Evolutionary conservation across 30 jellyfish, hydroid and myxozoan genomes (phyloP), one percentile per base, ranked within the genome.

Genomic region (Rhopilema esculentum): DNA sequence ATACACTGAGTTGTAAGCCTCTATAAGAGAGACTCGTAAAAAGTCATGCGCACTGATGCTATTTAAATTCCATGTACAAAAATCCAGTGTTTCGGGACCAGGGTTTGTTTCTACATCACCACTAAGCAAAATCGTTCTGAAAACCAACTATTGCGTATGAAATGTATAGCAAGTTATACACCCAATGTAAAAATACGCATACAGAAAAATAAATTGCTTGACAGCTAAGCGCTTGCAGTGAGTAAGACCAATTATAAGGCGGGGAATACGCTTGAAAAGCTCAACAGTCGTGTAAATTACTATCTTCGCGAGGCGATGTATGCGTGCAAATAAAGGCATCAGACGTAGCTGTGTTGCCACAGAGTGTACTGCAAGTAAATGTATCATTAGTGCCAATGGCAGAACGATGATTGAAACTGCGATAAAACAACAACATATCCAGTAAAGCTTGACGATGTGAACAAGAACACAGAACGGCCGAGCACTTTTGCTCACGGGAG

Each of bases 61-160:
- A 40, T 81, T 79, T 26, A 79, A 16, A 31, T 79, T 81, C 79
- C 91, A 81, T 27, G 85, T 63, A 26, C 92, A 83, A 69, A 82
- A 29, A 69, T 82, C 62, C n/a, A 80, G 73, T 29, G 86, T 8
- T 49, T 83, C 78, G 9, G 85, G 92, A 62, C 92, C 88, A 22
- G 86, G 86, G 33, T 83, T 83, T 50, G 51, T 69, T 71, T 83
- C 92, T 6, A 68, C 87, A 83, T 83, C 92, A 49, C 86, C 92
- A 71, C 87, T 69, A 32, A 83, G 86, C 92, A 69, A 79, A 40
- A 83, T 69, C 18, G 79, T 57, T 84, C 66, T 70, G 66, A 83
- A 83, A 83, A 69, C 86, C 86, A 71, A 66, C 92, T 71, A 68
- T 19, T 83, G 92, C 50, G 78, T 57, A 12, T 69, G 88, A 49